Evolutionary conservation across 2,113 vertebrate species (phyloP).

Genomic region (Puma concolor): DNA sequence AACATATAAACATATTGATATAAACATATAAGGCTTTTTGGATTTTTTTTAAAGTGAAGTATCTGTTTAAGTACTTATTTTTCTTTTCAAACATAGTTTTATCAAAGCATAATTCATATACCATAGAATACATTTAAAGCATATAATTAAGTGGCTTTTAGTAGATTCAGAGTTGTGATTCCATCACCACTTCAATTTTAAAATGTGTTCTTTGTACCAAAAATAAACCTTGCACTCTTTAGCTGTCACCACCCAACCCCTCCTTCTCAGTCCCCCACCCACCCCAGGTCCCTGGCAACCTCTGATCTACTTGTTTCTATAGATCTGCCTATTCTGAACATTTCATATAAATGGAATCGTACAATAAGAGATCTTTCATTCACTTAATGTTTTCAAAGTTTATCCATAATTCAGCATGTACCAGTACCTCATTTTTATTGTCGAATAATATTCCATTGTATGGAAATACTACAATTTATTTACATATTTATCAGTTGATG

Average conservation of each 20-base stretch:
- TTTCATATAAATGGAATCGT: neutral
- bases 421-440: neutral
- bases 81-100: neutral
- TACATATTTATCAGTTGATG: neutral
- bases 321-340: neutral
- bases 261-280: neutral
- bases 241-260: neutral
- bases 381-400: neutral
- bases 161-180: neutral
- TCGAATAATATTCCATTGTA: neutral
- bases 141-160: neutral
- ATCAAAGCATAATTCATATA: slow-evolving; percentile 13
- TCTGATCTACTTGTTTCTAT: neutral
- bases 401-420: neutral
- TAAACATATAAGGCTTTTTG: too few species aligned
- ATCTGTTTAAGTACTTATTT: neutral
- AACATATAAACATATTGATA: too few species aligned
- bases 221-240: neutral
- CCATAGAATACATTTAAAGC: neutral
- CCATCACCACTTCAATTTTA: neutral
- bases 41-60: neutral
- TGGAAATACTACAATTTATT: neutral
- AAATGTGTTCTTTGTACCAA: neutral
- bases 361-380: neutral
- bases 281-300: neutral